Base-by-base conservation (phyloP, 2,888 invertebrate genomes). In the Chymomyza procnemis region DNA sequence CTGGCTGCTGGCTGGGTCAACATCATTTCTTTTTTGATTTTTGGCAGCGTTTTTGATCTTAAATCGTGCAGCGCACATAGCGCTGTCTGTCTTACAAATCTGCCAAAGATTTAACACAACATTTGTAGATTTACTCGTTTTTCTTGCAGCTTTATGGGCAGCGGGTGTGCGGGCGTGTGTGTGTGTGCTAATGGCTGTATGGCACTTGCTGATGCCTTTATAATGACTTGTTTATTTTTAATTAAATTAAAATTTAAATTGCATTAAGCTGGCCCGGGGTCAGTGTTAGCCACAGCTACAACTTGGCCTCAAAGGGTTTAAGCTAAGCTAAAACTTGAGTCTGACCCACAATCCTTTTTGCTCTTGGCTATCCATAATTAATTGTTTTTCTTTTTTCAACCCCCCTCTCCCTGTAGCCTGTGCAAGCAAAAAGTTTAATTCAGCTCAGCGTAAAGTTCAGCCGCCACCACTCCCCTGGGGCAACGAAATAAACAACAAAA, bases 171-270 rank as follows among this genome's bases (percentile, higher is more conserved):
- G 14, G 18, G 26, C 22, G 14, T n/a, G n/a, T n/a, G 26, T 46
- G 14, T 54, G 54, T 19, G n/a, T 0, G n/a, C 26, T 26, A 65
- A 64, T 26, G 48, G 61, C 54, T 26, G 41, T 60, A 8, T 57
- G 60, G 59, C 54, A 41, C 14, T 60, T 34, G 59, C 54, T 59
- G 56, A 78, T 67, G 78, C 67, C 72, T 73, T 80, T 65, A 78
- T 76, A 76, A 70, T 69, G 81, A 68, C 61, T 67, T 81, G 78
- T 86, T 86, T 78, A 68, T 73, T 73, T 80, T 84, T 74, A 86
- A 86, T 81, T 81, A 86, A 74, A 73, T 54, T 67, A 22, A 61
- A 57, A 74, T 76, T 68, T 60, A 48, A 71, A 76, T 72, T 73
- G 84, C 74, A 80, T 86, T 81, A 78, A 76, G 69, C 78, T 50